Evolutionary conservation across 2,797 vertebrate genomes (phyloP).

Genomic region (Acanthurus lineatus): DNA sequence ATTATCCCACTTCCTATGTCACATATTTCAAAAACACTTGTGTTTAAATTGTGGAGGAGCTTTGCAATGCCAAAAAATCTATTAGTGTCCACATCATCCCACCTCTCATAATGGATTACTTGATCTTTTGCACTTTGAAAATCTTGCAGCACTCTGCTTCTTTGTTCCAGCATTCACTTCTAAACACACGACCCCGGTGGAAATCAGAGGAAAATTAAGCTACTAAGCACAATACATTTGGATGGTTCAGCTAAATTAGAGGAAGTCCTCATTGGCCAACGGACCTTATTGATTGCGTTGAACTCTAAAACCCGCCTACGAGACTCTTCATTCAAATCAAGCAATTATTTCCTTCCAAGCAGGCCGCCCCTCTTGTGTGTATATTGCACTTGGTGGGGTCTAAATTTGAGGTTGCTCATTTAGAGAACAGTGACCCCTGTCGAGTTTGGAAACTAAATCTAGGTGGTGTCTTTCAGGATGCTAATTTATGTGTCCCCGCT

Average conservation of each 20-base stretch:
- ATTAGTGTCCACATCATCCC: constrained; percentile 10
- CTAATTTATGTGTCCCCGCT: constrained; percentile 82
- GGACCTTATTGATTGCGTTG: constrained; percentile 48
- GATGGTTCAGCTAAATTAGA: constrained; percentile 38
- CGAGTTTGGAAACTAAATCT: constrained; percentile 76
- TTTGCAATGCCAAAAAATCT: background rate
- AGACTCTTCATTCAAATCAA: constrained; percentile 58
- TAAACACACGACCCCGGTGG: constrained; percentile 26
- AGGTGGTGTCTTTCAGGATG: constrained; percentile 74
- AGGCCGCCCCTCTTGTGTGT: constrained; percentile 26
- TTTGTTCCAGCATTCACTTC: constrained; percentile 23
- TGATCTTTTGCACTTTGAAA: constrained; percentile 13
- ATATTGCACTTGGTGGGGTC: constrained; percentile 46
- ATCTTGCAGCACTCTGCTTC: constrained; percentile 8
- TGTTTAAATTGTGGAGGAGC: no score
- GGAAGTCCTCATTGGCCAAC: constrained; percentile 16
- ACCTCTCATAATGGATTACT: background rate
- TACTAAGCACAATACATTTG: constrained; percentile 30
- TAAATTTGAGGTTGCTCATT: constrained; percentile 70
- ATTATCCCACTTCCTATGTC: background rate
- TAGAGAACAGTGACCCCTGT: constrained; percentile 79
- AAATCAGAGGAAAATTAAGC: constrained; percentile 38
- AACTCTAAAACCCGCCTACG: constrained; percentile 28
- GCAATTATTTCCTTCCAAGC: constrained; percentile 39
- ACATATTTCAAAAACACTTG: background rate